Evolutionary conservation across 92 coral and sea anemone genomes (phyloP), one percentile per base, ranked within the genome.

Genomic region (Umimayanthus chanpuru): DNA sequence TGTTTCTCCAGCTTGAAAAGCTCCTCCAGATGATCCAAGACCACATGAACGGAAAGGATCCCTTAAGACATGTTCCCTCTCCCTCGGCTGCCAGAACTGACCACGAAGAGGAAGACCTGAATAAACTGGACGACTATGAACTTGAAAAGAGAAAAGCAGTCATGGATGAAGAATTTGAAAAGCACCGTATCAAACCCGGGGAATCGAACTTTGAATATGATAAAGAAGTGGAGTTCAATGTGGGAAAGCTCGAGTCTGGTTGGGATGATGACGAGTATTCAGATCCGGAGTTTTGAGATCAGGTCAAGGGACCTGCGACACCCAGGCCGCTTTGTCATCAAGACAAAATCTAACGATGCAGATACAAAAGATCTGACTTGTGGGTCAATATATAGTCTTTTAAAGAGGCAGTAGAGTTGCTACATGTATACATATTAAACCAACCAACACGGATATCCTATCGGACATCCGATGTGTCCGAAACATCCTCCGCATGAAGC

Each of bases 221-320:
- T 36, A 96, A 92, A 76, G 99, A 97, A 29, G 92, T 97, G 32
- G 98, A 94, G 9, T 97, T 97, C 77, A 94, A 90, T 11, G 88
- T 53, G 11, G 98, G 97, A 77, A 92, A 95, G 36, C 88, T 96
- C 3, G 98, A 94, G 21, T 97, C 99, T 0, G 98, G 96, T 5
- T 97, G 99, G 99, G 99, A 97, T 21, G 98, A 96, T 0, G 98
- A 92, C 2, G 99, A 97, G 4, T 97, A 94, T 81, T 97, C 99
- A 38, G 99, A 97, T 75, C 99, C 99, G 2, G 99, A 97, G 12
- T 97, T 97, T 81, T 97, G 81, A 93, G 30, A 18, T 61, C 21
- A 3, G 6, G 20, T 61, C 26, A 61, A 0, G 26, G 23, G 9
- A 61, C 26, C 15, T 61, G 68, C 68, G 20, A 1, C 58, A 0